Evolutionary conservation across 2,888 invertebrate species (phyloP).

Genomic region (Hirtodrosophila alboralis): DNA sequence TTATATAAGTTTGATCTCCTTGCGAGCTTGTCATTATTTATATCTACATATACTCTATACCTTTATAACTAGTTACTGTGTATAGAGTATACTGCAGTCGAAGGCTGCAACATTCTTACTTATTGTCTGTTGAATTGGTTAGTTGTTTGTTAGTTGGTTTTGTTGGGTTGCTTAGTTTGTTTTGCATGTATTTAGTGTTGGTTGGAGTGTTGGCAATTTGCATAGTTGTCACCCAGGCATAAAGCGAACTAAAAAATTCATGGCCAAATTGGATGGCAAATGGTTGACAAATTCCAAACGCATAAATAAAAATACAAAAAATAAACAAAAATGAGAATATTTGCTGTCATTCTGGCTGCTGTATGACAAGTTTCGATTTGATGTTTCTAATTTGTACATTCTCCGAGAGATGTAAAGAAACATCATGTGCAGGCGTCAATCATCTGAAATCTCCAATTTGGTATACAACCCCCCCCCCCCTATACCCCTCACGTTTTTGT

Average conservation of each 20-base stretch:
- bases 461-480: neutral
- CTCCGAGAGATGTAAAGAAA: too few relatives aligned
- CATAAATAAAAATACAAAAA: slow-evolving; percentile 4
- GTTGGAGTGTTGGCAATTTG: slow-evolving; percentile 52
- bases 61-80: too few relatives aligned
- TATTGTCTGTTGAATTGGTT: slow-evolving; percentile 8
- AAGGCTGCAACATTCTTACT: too few relatives aligned
- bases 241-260: slow-evolving; percentile 64
- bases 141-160: slow-evolving; percentile 1
- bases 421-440: slow-evolving; percentile 58
- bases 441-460: slow-evolving; percentile 30
- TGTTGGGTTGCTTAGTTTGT: slow-evolving; percentile 16
- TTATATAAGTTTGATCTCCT: too few relatives aligned
- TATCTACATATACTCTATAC: too few relatives aligned
- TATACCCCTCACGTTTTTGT: slow-evolving; percentile 18
- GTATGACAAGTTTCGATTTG: slow-evolving; percentile 44
- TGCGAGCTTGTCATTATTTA: too few relatives aligned
- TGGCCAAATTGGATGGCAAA: slow-evolving; percentile 56
- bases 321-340: slow-evolving; percentile 12
- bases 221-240: slow-evolving; percentile 60
- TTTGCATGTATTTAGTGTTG: slow-evolving; percentile 16
- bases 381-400: slow-evolving; percentile 61
- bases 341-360: slow-evolving; percentile 34
- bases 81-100: too few relatives aligned
- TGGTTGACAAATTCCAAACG: slow-evolving; percentile 21